These are phyloP conservation scores for Conus betulinus DNA, from an alignment of 1,140 invertebrate genomes.

Conservation along the genomic window DNA sequence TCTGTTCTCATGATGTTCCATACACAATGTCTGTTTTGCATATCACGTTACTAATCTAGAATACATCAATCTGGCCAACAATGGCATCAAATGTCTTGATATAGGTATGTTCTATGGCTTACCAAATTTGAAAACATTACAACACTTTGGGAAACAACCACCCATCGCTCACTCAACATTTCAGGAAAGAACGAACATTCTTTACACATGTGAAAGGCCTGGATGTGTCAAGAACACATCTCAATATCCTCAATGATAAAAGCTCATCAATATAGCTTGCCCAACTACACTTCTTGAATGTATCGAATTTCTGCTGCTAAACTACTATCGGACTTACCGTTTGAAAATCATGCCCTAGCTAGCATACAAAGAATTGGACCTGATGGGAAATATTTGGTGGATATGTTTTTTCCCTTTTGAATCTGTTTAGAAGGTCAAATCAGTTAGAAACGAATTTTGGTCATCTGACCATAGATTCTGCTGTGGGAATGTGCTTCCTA, in stretches of 20 bases:
- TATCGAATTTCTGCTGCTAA: not conserved
- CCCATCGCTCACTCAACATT: too few species aligned
- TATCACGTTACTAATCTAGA: not conserved
- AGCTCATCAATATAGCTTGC: conserved; percentile 19
- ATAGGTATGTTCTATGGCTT: not conserved
- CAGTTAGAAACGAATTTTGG: not conserved
- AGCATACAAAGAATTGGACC: not conserved
- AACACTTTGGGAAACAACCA: conserved; percentile 6
- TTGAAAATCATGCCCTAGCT: not conserved
- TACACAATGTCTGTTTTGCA: not conserved
- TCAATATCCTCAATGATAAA: not conserved
- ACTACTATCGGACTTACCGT: too few species aligned
- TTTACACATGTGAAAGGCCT: not conserved
- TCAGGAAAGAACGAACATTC: too few species aligned
- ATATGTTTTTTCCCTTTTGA: not conserved
- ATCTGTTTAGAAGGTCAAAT: not conserved
- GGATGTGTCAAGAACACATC: not conserved
- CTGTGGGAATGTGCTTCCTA: not conserved
- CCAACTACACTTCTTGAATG: not conserved
- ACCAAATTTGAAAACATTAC: conserved; percentile 8
- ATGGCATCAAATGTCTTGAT: conserved; percentile 4
- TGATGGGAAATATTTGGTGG: not conserved
- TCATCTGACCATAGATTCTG: not conserved
- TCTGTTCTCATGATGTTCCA: not conserved
- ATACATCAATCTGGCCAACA: conserved; percentile 30